Conservation (phyloP, 1,140 invertebrate species). For the Rhysida immarginata region DNA sequence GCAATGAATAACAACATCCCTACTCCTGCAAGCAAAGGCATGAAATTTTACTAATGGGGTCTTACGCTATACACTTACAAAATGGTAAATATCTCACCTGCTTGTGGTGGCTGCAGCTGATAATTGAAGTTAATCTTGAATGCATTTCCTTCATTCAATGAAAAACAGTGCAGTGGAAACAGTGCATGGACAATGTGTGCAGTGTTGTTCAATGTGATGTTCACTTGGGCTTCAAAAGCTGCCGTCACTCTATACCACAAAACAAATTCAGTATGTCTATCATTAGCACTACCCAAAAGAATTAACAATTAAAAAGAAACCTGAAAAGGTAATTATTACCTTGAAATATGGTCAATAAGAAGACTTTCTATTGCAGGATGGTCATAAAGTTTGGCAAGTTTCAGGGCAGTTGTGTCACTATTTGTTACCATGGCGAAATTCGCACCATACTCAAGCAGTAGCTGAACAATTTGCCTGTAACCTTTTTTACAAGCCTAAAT, state of each 20-base stretch:
- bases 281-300: neutral
- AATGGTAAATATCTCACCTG: slow-evolving; percentile 20
- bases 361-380: slow-evolving; percentile 20
- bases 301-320: neutral
- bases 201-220: slow-evolving; percentile 20
- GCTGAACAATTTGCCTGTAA: slow-evolving; percentile 22
- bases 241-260: slow-evolving; percentile 19
- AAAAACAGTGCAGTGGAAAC: slow-evolving; percentile 26
- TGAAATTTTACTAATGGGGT: too few species aligned
- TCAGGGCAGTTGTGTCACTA: slow-evolving; percentile 20
- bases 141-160: slow-evolving; percentile 22
- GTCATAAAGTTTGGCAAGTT: slow-evolving; percentile 20
- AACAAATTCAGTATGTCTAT: neutral
- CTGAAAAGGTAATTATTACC: slow-evolving; percentile 12
- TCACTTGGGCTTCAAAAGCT: slow-evolving; percentile 23
- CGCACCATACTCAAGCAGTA: slow-evolving; percentile 24
- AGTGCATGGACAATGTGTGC: slow-evolving; percentile 22
- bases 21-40: neutral
- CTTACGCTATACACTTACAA: too few species aligned
- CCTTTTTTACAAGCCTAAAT: slow-evolving; percentile 23
- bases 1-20: slow-evolving; percentile 5
- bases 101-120: slow-evolving; percentile 19
- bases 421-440: slow-evolving; percentile 21
- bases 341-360: slow-evolving; percentile 22
- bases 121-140: slow-evolving; percentile 24